Conservation (phyloP, 2,888 invertebrate species). For the Flabesymbios commensalis region DNA sequence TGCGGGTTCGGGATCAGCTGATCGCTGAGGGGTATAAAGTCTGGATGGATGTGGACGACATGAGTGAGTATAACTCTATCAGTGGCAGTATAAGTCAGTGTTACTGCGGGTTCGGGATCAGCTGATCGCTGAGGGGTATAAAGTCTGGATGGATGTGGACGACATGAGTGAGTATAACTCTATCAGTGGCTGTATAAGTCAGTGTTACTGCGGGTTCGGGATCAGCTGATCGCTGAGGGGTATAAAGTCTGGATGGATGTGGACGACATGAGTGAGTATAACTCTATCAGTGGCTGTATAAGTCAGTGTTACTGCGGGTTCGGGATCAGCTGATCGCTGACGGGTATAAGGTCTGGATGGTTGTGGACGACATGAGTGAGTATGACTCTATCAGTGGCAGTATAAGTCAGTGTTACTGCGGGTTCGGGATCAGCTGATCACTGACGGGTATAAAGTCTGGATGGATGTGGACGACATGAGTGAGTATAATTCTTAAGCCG, state of each 20-base stretch:
- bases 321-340: slow-evolving; percentile 40
- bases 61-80: slow-evolving; percentile 45
- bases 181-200: slow-evolving; percentile 51
- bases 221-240: slow-evolving; percentile 44
- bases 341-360: slow-evolving; percentile 59
- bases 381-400: slow-evolving; percentile 50
- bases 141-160: slow-evolving; percentile 59
- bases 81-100: slow-evolving; percentile 46
- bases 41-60: slow-evolving; percentile 58
- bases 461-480: slow-evolving; percentile 56
- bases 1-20: slow-evolving; percentile 42
- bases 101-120: slow-evolving; percentile 42
- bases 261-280: slow-evolving; percentile 47
- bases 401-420: slow-evolving; percentile 43
- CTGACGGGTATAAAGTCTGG: slow-evolving; percentile 56
- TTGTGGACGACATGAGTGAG: slow-evolving; percentile 51
- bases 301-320: slow-evolving; percentile 44
- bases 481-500: too few relatives aligned
- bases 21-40: slow-evolving; percentile 52
- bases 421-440: slow-evolving; percentile 41
- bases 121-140: slow-evolving; percentile 48
- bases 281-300: slow-evolving; percentile 50
- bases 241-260: slow-evolving; percentile 59
- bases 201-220: slow-evolving; percentile 41
- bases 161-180: slow-evolving; percentile 44